Evolutionary conservation across 2,113 vertebrate species (phyloP).

Genomic region (Aegotheles bennettii): DNA sequence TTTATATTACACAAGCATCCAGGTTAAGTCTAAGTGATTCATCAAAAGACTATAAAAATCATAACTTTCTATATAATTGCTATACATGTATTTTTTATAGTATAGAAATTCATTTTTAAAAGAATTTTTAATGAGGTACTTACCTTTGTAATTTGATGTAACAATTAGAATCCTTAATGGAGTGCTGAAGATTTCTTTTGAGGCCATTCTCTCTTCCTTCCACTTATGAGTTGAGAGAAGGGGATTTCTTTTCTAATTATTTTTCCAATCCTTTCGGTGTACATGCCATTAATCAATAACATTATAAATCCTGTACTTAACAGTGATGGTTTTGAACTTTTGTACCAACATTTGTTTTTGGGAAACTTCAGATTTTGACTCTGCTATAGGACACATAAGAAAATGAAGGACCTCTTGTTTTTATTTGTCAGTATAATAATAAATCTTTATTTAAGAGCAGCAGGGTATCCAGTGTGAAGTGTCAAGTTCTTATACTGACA

Average conservation of each 20-base stretch:
- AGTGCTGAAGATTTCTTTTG: not conserved
- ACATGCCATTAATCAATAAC: not conserved
- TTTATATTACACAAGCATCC: not conserved
- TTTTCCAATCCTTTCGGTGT: not conserved
- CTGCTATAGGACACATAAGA: not conserved
- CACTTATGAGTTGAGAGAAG: not conserved
- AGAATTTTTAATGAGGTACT: not conserved
- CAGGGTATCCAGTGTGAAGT: not conserved
- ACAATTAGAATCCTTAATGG: not conserved
- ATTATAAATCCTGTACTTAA: not conserved
- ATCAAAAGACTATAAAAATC: not conserved
- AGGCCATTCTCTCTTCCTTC: not conserved
- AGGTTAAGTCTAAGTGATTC: not conserved
- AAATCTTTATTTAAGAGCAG: not conserved
- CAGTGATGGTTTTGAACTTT: not conserved
- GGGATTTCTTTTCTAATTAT: not conserved
- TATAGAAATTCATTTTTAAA: not conserved
- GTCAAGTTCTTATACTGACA: not conserved
- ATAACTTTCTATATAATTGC: not conserved
- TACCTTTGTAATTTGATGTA: not conserved
- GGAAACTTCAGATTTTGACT: not conserved
- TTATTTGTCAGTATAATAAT: not conserved
- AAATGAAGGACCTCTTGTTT: not conserved
- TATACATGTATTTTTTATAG: not conserved
- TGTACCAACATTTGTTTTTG: not conserved